phyloP scores from a whole-genome alignment of 2,797 vertebrate species.

The Acanthurus lineatus region DNA sequence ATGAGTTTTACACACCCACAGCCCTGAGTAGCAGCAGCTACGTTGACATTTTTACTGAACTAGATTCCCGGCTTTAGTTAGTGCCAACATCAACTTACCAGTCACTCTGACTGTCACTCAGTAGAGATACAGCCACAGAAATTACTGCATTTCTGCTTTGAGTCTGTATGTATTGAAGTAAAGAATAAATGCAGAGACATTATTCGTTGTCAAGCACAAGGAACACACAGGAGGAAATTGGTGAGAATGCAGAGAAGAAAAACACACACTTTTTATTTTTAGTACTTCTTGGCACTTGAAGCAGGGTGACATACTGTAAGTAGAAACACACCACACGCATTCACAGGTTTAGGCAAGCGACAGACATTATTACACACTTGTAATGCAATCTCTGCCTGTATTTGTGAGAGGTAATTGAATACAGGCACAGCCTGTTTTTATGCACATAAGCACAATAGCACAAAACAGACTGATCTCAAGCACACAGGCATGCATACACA shows the following conservation, averaged over 20 bases:
- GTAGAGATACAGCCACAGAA: slow-evolving; percentile 50
- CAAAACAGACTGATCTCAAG: slow-evolving; percentile 12
- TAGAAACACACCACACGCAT: slow-evolving; percentile 4
- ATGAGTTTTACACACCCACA: slow-evolving; percentile 40
- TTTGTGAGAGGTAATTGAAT: slow-evolving; percentile 20
- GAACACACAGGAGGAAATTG: slow-evolving; percentile 39
- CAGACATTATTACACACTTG: neutral
- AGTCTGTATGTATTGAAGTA: slow-evolving; percentile 25
- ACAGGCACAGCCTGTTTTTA: neutral
- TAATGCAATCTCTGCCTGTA: slow-evolving; percentile 24
- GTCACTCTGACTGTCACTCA: slow-evolving; percentile 65
- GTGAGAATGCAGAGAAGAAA: slow-evolving; percentile 17
- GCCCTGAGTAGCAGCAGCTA: slow-evolving; percentile 32
- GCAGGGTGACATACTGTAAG: neutral
- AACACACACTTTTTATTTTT: slow-evolving; percentile 6
- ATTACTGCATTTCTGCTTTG: slow-evolving; percentile 30
- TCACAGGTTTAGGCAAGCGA: neutral
- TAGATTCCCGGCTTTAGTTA: slow-evolving; percentile 40
- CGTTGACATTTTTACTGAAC: slow-evolving; percentile 51
- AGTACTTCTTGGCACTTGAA: slow-evolving; percentile 1
- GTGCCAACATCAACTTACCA: slow-evolving; percentile 60
- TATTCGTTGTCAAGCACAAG: slow-evolving; percentile 34
- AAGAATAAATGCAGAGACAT: slow-evolving; percentile 37
- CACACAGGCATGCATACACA: neutral
- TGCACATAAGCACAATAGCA: neutral